Evolutionary conservation across 2,797 vertebrate species (phyloP), one percentile per base, ranked within the genome.

Genomic region (Arnoldichthys spilopterus): DNA sequence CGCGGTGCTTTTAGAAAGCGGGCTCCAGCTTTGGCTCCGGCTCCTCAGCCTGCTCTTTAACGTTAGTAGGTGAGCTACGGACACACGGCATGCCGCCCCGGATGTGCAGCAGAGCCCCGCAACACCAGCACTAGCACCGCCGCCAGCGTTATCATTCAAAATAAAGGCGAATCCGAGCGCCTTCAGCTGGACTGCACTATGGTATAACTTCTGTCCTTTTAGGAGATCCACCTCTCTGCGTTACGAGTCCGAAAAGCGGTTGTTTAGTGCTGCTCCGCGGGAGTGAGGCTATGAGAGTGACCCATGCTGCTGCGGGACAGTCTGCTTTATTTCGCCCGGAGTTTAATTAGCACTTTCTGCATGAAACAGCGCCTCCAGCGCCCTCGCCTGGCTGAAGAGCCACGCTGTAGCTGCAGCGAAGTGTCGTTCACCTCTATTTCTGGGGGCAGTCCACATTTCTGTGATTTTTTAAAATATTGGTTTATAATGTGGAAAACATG

Each of bases 91-190:
- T 89, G 87, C 95, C 30, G 59, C 16, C 96, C 96, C 96, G 96
- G 96, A 96, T 96, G 95, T 96, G 93, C 92, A 93, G 87, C n/a
- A n/a, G n/a, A 90, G 89, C 90, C 91, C 92, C 94, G 94, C 24
- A 30, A 4, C 95, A 4, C n/a, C 22, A 47, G 32, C 61, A 37
- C 22, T 63, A 1, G n/a, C 61, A n/a, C n/a, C 34, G 8, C 34
- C 8, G 34, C 34, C 62, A 15, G 40, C 62, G 2, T 67, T 47
- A 24, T 40, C 12, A 1, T 26, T 0, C 40, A 26, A 67, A 63
- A 47, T 26, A 26, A 22, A 45, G 22, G 24, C 7, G 28, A 30
- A 28, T 28, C 2, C 9, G 28, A 12, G 24, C 1, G 13, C 15
- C 16, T 16, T 16, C n/a, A 66, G 18, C 22, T 16, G 4, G 13